phyloP scores from a whole-genome alignment of 2,888 invertebrate species.

The Cheilosia vulpina region DNA sequence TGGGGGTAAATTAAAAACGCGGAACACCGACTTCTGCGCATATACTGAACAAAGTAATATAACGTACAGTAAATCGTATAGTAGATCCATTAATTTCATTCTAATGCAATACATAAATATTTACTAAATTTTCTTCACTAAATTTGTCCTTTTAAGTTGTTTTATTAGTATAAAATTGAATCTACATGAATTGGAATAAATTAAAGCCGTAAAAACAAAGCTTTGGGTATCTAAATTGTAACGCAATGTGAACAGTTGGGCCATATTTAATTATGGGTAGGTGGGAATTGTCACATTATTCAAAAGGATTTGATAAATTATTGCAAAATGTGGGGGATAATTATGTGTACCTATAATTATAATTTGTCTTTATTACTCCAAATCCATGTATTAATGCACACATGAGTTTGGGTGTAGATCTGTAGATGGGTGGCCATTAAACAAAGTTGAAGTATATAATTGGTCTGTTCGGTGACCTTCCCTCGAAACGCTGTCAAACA shows the following conservation, averaged over 20 bases:
- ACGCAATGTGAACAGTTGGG: background rate
- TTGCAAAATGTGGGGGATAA: background rate
- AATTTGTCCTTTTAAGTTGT: slow-evolving; percentile 2
- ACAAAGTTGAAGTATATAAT: slow-evolving; percentile 5
- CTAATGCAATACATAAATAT: slow-evolving; percentile 55
- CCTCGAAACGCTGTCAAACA: slow-evolving; percentile 13
- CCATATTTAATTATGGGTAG: slow-evolving; percentile 5
- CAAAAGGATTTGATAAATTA: slow-evolving; percentile 1
- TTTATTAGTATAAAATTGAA: slow-evolving; percentile 7
- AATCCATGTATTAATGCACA: background rate
- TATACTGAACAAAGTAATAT: slow-evolving; percentile 72
- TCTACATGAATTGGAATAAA: slow-evolving; percentile 1
- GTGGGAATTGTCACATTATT: background rate
- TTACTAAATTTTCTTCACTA: slow-evolving; percentile 36
- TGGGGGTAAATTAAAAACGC: slow-evolving; percentile 62
- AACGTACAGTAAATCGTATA: slow-evolving; percentile 73
- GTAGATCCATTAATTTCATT: slow-evolving; percentile 73
- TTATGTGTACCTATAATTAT: background rate
- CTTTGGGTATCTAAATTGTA: background rate
- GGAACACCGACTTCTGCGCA: slow-evolving; percentile 59
- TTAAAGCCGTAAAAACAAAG: background rate
- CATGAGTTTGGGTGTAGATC: background rate
- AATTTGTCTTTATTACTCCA: background rate
- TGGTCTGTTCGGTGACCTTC: slow-evolving; percentile 21
- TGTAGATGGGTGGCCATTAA: slow-evolving; percentile 1